Base-by-base conservation (phyloP, 2,888 invertebrate genomes). In the Lasioglossum vierecki region DNA sequence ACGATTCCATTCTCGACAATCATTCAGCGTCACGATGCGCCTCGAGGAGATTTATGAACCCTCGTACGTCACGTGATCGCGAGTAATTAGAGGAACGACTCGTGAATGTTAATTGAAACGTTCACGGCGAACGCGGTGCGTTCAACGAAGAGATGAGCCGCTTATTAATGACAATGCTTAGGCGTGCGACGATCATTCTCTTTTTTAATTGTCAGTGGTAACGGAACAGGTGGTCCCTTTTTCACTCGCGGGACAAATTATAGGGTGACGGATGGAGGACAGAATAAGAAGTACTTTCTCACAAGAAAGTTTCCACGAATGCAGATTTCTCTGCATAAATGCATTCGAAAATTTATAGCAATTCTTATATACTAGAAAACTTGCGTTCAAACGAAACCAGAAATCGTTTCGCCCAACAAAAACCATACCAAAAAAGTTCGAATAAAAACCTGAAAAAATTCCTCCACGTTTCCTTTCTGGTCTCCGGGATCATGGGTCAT, bases 161-260 rank as follows among this genome's bases (percentile, higher is more conserved):
- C 8, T 70, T 26, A 74, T 82, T 80, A 83, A 46, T 41, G 26
- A 44, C 57, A 53, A 57, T 75, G 22, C n/a, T 15, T 53, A 22
- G 39, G 41, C 72, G 35, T 44, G 15, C 22, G 22, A 26, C 35
- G 22, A 68, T 68, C 41, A 35, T n/a, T 41, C 53, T 35, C 4
- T 22, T 6, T 35, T n/a, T 66, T 68, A 53, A 53, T 68, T 22
- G n/a, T 22, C 39, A 35, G 46, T 41, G 53, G 18, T 78, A 82
- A 82, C 78, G 82, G 78, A 53, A 70, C 9, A 66, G 18, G 9
- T 35, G 49, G n/a, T 30, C n/a, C 30, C 39, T n/a, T 44, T 73
- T 76, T 80, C 26, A 70, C 44, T 53, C 44, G 39, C 1, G 4
- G 13, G 18, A 76, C 76, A 71, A 76, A 75, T 76, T 71, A 35